Evolutionary conservation across 2,888 invertebrate species (phyloP), one percentile per base, ranked within the genome.

Genomic region (Leucophenga montana): DNA sequence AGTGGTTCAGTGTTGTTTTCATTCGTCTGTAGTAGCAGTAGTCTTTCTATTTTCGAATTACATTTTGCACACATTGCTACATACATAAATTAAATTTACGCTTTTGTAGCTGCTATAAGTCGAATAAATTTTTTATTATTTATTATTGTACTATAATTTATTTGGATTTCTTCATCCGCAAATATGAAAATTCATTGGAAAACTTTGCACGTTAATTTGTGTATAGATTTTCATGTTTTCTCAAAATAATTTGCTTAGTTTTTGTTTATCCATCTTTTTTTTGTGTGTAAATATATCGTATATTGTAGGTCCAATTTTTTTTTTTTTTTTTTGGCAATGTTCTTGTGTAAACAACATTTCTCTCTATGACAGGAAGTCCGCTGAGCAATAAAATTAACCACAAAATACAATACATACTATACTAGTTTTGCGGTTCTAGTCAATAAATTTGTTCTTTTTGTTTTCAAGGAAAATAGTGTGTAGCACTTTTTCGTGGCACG

Each of bases 91-190:
- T 8, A 3, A n/a, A 48, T 48, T 13, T 48, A 16, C 48, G 13
- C 5, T 33, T 33, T 33, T 33, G n/a, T n/a, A n/a, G n/a, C n/a
- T n/a, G n/a, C n/a, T 33, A 33, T 33, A 5, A 33, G 3, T 33
- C 3, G 4, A 33, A 33, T 33, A 33, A 33, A 33, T n/a, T n/a
- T 50, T 50, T 50, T 50, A 50, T 16, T 50, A 50, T 50, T 50
- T 50, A 50, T 50, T 50, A 50, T 50, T 50, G 50, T 50, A 18
- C 50, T 39, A 39, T 11, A 39, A 39, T 50, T 50, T 11, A 50
- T 50, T 50, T 50, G n/a, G 6, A 11, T 50, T 50, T 6, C 6
- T 50, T 50, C n/a, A 50, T 50, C 1, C 13, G 50, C 50, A 18
- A 50, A 50, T 50, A 18, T 11, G 4, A 39, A 39, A 39, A 39